Evolutionary conservation across 2,113 vertebrate species (phyloP).

Genomic region (Chrysemys picta): DNA sequence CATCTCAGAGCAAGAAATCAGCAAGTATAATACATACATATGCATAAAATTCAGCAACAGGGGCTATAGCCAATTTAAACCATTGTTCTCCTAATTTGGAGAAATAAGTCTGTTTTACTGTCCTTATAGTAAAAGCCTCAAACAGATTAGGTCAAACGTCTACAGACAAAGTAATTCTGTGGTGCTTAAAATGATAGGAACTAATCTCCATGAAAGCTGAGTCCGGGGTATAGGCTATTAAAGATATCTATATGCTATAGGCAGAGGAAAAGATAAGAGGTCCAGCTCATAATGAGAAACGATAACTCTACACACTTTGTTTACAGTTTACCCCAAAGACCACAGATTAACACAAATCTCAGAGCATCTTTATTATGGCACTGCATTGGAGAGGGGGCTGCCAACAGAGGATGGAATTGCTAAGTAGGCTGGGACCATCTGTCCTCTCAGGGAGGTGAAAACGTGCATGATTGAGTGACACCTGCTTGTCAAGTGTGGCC

Average conservation of each 20-base stretch:
- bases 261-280: constrained; percentile 71
- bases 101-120: constrained; percentile 60
- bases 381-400: constrained; percentile 70
- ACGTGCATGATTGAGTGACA: constrained; percentile 85
- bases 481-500: constrained; percentile 85
- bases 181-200: constrained; percentile 72
- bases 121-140: constrained; percentile 63
- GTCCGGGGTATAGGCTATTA: constrained; percentile 65
- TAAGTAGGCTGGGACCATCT: constrained; percentile 84
- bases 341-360: constrained; percentile 79
- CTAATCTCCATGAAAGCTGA: constrained; percentile 76
- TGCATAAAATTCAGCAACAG: constrained; percentile 66
- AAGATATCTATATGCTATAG: constrained; percentile 66
- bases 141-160: constrained; percentile 77
- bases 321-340: constrained; percentile 81
- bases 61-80: constrained; percentile 56
- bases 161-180: constrained; percentile 76
- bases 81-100: constrained; percentile 63
- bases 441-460: constrained; percentile 78
- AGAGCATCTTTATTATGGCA: constrained; percentile 75
- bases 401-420: constrained; percentile 79
- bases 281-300: constrained; percentile 74
- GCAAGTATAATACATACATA: constrained; percentile 41
- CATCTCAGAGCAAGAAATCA: constrained; percentile 44
- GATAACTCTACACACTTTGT: constrained; percentile 78